These are phyloP conservation scores for Drosophila paramelanica DNA, from an alignment of 2,888 invertebrate genomes.

Conservation along the genomic window DNA sequence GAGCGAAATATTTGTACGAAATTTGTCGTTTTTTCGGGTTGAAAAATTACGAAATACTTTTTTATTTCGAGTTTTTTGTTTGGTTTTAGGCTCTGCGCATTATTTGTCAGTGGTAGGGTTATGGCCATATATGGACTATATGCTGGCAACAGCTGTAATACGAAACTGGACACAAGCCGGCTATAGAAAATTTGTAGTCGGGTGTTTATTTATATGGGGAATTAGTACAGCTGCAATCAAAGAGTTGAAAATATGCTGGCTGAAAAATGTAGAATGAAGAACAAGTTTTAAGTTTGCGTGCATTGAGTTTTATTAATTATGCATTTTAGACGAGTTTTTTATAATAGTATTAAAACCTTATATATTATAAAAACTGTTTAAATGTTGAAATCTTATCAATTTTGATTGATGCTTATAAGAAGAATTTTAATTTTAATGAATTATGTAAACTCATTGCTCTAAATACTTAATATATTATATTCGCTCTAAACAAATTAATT, in stretches of 20 bases:
- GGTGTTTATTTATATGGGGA: not conserved
- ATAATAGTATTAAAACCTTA: no score
- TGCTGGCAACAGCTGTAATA: constrained; percentile 47
- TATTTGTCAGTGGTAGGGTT: constrained; percentile 36
- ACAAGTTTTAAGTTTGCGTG: not conserved
- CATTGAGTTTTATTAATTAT: not conserved
- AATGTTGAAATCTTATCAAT: no score
- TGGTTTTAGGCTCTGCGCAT: constrained; percentile 22
- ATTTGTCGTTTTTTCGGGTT: constrained; percentile 53
- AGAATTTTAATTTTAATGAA: no score
- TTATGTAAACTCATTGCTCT: no score
- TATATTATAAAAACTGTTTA: no score
- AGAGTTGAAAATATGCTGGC: constrained; percentile 39
- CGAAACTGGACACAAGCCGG: constrained; percentile 28
- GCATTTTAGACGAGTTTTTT: not conserved
- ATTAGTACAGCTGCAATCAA: constrained; percentile 38
- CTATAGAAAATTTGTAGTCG: not conserved
- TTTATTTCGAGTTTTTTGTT: constrained; percentile 27
- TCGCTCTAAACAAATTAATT: no score
- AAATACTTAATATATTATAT: no score
- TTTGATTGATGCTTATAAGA: no score
- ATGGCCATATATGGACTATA: constrained; percentile 18
- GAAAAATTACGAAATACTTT: constrained; percentile 9
- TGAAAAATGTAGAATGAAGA: not conserved
- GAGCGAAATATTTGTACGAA: constrained; percentile 56